Percentiles rank a stretch among this genome's conserved stretches.
Conservation (phyloP, 2,113 vertebrate species). For the Empidonax alnorum region DNA sequence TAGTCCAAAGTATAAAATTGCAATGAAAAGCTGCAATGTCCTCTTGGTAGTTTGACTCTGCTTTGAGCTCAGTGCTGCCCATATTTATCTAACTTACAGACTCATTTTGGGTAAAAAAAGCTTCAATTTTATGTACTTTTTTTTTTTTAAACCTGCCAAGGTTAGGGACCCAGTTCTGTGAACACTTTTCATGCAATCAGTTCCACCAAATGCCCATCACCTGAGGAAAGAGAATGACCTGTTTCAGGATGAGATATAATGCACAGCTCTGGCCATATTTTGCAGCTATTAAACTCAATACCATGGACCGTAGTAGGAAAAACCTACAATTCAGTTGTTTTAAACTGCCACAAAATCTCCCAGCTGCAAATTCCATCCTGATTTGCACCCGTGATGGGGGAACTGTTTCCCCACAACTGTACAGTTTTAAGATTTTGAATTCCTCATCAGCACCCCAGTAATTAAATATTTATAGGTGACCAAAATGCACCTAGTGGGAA, state of each 20-base stretch:
- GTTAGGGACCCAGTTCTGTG: slow-evolving; percentile 9
- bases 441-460: slow-evolving; percentile 24
- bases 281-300: slow-evolving; percentile 26
- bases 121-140: slow-evolving; percentile 16
- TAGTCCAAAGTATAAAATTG: slow-evolving; percentile 66
- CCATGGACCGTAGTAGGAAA: not conserved
- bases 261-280: not conserved
- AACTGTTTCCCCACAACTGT: not conserved
- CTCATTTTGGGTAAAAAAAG: slow-evolving; percentile 3
- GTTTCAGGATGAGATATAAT: slow-evolving; percentile 2
- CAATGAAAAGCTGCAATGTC: slow-evolving; percentile 57
- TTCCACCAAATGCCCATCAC: slow-evolving; percentile 43
- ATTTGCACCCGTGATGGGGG: not conserved
- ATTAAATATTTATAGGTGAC: slow-evolving; percentile 34
- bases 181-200: slow-evolving; percentile 43
- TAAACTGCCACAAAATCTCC: slow-evolving; percentile 29
- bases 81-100: slow-evolving; percentile 62
- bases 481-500: not conserved
- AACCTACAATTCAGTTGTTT: slow-evolving; percentile 20
- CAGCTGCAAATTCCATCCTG: not conserved
- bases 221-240: slow-evolving; percentile 1
- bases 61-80: slow-evolving; percentile 44
- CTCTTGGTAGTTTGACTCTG: slow-evolving; percentile 57
- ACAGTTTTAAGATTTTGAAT: not conserved
- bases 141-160: slow-evolving; percentile 5